Evolutionary conservation across 2,888 invertebrate species (phyloP).

Genomic region (Phyto melanocephala): DNA sequence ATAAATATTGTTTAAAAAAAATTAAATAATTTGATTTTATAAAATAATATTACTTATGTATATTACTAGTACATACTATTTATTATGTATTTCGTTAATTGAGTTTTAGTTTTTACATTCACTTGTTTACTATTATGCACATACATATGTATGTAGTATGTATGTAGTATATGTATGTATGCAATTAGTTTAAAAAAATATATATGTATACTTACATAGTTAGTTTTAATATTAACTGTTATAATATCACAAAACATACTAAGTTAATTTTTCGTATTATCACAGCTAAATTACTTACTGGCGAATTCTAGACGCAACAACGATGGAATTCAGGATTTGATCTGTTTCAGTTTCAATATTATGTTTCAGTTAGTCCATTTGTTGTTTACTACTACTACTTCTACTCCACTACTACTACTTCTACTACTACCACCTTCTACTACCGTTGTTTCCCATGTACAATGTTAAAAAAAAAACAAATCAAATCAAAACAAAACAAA

Average conservation of each 20-base stretch:
- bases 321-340: constrained; percentile 74
- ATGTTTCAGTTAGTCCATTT: constrained; percentile 65
- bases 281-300: constrained; percentile 72
- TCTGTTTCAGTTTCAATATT: constrained; percentile 64
- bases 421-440: constrained; percentile 56
- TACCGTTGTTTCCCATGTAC: constrained; percentile 51
- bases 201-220: too few species aligned
- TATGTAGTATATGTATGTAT: not conserved
- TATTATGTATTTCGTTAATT: too few species aligned
- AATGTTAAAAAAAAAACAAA: constrained; percentile 20
- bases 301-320: constrained; percentile 71
- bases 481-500: constrained; percentile 35
- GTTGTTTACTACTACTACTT: constrained; percentile 63
- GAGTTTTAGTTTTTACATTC: too few species aligned
- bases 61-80: too few species aligned
- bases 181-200: not conserved
- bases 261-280: constrained; percentile 72
- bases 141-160: constrained; percentile 15
- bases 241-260: constrained; percentile 54
- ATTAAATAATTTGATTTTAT: too few species aligned
- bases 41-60: too few species aligned
- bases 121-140: too few species aligned
- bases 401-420: constrained; percentile 44
- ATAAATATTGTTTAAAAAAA: too few species aligned
- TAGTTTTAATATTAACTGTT: constrained; percentile 25